A percentile compares a stretch with the other conserved stretches of the same genome.
phyloP scores from a whole-genome alignment of 2,113 vertebrate species.

The Phaetusa simplex region DNA sequence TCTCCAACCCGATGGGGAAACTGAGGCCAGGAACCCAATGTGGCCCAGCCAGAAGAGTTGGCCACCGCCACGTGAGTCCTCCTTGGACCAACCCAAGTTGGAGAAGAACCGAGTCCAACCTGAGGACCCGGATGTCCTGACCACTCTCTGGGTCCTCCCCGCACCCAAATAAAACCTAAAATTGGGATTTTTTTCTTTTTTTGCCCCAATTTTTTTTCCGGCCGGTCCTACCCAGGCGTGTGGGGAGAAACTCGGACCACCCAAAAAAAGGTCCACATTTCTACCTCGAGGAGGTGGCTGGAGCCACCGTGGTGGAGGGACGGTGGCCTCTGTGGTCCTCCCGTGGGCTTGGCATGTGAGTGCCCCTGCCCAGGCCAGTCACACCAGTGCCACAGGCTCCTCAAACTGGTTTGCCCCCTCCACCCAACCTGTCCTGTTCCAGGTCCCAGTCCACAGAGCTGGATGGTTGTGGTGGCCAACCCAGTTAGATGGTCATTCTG shows the following conservation, averaged over 20 bases:
- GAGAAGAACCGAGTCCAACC: background rate
- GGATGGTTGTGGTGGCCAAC: background rate
- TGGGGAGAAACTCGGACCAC: background rate
- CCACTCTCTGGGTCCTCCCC: too few relatives aligned
- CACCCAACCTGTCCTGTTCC: background rate
- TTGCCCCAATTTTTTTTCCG: rapidly evolving
- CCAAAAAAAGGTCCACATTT: background rate
- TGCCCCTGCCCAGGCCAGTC: background rate
- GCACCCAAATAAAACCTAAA: background rate
- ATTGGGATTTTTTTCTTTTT: background rate
- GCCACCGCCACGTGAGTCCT: background rate
- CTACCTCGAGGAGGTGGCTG: background rate
- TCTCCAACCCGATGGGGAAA: background rate
- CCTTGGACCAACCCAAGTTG: background rate
- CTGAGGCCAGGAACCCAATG: background rate
- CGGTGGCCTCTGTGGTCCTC: background rate
- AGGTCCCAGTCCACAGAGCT: background rate
- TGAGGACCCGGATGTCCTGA: too few relatives aligned
- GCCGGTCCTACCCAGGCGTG: rapidly evolving
- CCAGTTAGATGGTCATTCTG: background rate
- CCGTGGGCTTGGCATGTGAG: background rate
- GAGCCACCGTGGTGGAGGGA: background rate
- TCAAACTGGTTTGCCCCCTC: background rate
- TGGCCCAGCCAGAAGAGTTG: background rate
- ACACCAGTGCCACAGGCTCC: background rate